phyloP scores from a whole-genome alignment of 2,797 vertebrate species.

The Onychomys arenicola region DNA sequence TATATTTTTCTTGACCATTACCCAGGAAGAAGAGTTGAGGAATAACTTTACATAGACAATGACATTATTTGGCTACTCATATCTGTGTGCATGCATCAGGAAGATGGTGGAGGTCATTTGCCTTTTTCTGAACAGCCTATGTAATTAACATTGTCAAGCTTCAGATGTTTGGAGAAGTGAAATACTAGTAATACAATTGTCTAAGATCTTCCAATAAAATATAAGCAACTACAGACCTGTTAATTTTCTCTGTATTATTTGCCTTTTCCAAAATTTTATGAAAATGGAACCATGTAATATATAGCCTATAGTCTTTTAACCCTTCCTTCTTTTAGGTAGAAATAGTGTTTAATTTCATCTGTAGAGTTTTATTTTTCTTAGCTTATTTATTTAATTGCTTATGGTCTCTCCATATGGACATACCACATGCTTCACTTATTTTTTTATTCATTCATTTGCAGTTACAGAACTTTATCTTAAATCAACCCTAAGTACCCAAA shows the following conservation, averaged over 20 bases:
- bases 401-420: background rate
- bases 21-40: background rate
- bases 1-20: background rate
- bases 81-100: background rate
- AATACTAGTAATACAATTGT: background rate
- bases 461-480: slow-evolving; percentile 74
- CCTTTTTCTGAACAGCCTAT: background rate
- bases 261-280: background rate
- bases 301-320: background rate
- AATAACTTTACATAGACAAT: background rate
- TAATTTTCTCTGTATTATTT: background rate
- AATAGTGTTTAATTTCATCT: background rate
- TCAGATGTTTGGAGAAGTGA: background rate
- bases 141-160: background rate
- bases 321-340: background rate
- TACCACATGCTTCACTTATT: background rate
- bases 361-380: background rate
- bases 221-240: background rate
- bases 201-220: background rate
- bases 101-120: background rate
- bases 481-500: slow-evolving; percentile 41
- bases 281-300: background rate
- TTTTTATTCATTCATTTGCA: background rate
- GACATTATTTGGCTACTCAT: background rate
- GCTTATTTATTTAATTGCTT: background rate